phyloP scores from a whole-genome alignment of 1,140 invertebrate genomes.

The Psix sp. region DNA sequence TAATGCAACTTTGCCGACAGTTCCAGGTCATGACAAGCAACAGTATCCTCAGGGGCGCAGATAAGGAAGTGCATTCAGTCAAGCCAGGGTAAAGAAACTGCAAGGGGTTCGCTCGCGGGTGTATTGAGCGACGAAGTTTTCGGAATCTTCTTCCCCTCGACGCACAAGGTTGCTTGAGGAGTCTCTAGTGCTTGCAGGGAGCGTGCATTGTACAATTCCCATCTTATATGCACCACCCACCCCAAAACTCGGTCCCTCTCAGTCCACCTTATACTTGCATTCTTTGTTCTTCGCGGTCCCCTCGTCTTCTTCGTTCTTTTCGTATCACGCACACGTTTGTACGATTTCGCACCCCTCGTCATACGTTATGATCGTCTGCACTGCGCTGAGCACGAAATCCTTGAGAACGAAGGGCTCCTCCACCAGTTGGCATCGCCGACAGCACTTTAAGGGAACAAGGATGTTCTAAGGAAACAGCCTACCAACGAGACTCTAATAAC shows the following conservation, averaged over 20 bases:
- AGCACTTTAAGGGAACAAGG: constrained; percentile 61
- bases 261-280: constrained; percentile 66
- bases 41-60: not conserved
- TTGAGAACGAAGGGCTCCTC: constrained; percentile 57
- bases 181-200: constrained; percentile 60
- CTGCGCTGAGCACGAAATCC: constrained; percentile 61
- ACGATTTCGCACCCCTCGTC: constrained; percentile 63
- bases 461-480: constrained; percentile 63
- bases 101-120: constrained; percentile 44
- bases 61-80: constrained; percentile 37
- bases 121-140: constrained; percentile 67
- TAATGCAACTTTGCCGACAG: not conserved
- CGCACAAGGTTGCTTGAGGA: constrained; percentile 61
- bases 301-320: constrained; percentile 60
- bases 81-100: constrained; percentile 44
- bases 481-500: constrained; percentile 55
- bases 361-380: constrained; percentile 52
- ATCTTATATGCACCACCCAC: constrained; percentile 68
- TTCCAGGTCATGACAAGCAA: constrained; percentile 10
- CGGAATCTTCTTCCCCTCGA: constrained; percentile 63
- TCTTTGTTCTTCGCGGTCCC: constrained; percentile 65
- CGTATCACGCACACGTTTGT: constrained; percentile 62
- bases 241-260: constrained; percentile 57
- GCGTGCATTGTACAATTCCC: constrained; percentile 64
- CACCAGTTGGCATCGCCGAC: constrained; percentile 57